Evolutionary conservation across 2,888 invertebrate species (phyloP), one percentile per base, ranked within the genome.

Genomic region (Eupithecia subumbrata): DNA sequence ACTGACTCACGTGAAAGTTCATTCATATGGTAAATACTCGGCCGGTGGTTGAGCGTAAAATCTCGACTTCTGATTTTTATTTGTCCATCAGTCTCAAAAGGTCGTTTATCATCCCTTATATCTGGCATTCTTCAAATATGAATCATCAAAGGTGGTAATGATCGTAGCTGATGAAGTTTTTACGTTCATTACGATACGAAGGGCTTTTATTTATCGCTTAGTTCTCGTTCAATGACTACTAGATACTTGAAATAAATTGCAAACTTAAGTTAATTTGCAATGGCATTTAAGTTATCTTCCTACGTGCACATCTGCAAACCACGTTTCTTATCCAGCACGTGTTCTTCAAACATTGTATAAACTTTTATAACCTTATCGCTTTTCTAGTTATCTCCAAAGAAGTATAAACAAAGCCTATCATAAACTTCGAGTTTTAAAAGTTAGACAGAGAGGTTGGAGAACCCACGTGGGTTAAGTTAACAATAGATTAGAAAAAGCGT

Each of bases 381-480:
- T 84, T 80, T 82, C 77, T 81, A 84, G 82, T 90, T 92, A 91
- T 89, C 88, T 81, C 87, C 77, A 89, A 85, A 87, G 60, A 89
- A 91, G 88, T 86, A 89, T 92, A 94, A 93, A 94, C 94, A 94
- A 93, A 91, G 90, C 86, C 82, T 78, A 86, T 81, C 76, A 78
- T 82, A 86, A 85, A 82, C 82, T 82, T 34, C 74, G 87, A 89
- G 87, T 81, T 76, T 63, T 76, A 76, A 78, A 78, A 78, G 88
- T 75, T 74, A 86, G 89, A 93, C 77, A 87, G 90, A 89, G 92
- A 93, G 78, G 78, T 85, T 76, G 72, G 76, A 82, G 83, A 85
- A 84, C 89, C 91, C 93, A 94, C 93, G 93, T 93, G 94, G 91
- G 90, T 86, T 85, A 89, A 83, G 90, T 90, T 91, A 92, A 94